phyloP scores from a whole-genome alignment of 2,888 invertebrate genomes.

The Orthonevra nobilis region DNA sequence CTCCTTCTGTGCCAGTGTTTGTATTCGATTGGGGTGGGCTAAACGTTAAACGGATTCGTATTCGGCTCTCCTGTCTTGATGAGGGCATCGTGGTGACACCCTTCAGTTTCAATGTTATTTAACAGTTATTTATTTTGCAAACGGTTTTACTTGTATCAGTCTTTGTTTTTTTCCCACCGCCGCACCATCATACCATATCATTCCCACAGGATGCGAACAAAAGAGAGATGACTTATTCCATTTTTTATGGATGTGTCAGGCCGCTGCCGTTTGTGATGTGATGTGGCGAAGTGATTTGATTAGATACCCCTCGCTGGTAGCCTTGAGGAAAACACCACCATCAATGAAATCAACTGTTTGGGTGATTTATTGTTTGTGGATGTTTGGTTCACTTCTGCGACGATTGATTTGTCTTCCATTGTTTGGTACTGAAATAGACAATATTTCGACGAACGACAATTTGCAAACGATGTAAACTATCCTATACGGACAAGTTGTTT shows the following conservation, averaged over 20 bases:
- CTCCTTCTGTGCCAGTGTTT: conserved; percentile 17
- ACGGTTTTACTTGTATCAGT: conserved; percentile 54
- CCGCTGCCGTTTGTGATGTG: conserved; percentile 53
- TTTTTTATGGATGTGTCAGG: conserved; percentile 68
- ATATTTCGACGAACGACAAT: too few relatives aligned
- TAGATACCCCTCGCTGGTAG: conserved; percentile 38
- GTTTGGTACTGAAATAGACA: too few relatives aligned
- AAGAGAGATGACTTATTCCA: conserved; percentile 67
- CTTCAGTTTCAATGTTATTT: conserved; percentile 64
- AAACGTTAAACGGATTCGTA: conserved; percentile 44
- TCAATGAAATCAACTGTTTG: conserved; percentile 49
- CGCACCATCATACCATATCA: conserved; percentile 20
- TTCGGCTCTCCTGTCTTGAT: conserved; percentile 38
- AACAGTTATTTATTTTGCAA: conserved; percentile 67
- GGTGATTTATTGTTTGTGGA: conserved; percentile 69
- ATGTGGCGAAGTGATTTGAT: conserved; percentile 68
- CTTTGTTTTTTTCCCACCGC: conserved; percentile 45
- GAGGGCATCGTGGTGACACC: conserved; percentile 59
- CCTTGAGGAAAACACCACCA: conserved; percentile 22
- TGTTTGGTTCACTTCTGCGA: conserved; percentile 68
- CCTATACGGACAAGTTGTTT: too few relatives aligned
- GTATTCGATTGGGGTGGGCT: conserved; percentile 16
- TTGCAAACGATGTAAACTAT: too few relatives aligned
- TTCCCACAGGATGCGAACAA: conserved; percentile 67
- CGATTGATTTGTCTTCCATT: conserved; percentile 67